A percentile compares a stretch with the other conserved stretches of the same genome.
These are phyloP conservation scores for Platycercus adscitus DNA, from an alignment of 2,113 vertebrate species.

Conservation along the genomic window DNA sequence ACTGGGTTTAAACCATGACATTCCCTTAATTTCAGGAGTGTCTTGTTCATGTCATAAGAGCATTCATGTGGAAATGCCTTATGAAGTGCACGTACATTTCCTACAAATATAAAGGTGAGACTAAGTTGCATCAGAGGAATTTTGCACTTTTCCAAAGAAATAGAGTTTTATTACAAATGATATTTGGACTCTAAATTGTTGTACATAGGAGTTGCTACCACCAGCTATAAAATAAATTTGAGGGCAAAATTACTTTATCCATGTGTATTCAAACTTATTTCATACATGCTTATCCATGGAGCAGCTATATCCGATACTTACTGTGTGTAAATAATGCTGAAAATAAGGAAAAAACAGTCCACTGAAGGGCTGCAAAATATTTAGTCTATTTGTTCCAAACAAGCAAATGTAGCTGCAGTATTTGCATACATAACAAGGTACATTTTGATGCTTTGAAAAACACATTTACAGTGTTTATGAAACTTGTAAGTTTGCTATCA, in stretches of 20 bases:
- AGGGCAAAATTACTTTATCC: background rate
- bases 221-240: background rate
- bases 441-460: background rate
- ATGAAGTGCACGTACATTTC: background rate
- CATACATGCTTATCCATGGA: background rate
- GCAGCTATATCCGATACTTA: background rate
- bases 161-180: background rate
- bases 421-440: rapidly evolving
- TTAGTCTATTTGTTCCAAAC: background rate
- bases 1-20: background rate
- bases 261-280: background rate
- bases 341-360: background rate
- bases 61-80: rapidly evolving
- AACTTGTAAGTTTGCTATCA: background rate
- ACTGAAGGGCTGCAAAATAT: background rate
- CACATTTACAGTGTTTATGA: background rate
- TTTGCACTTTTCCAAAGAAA: background rate
- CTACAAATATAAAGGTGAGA: background rate
- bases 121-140: background rate
- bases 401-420: background rate
- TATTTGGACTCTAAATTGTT: background rate
- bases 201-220: background rate
- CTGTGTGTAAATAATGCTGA: background rate
- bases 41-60: background rate
- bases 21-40: background rate